Evolutionary conservation across 2,888 invertebrate genomes (phyloP).

Genomic region (Vandiemenella viatica): DNA sequence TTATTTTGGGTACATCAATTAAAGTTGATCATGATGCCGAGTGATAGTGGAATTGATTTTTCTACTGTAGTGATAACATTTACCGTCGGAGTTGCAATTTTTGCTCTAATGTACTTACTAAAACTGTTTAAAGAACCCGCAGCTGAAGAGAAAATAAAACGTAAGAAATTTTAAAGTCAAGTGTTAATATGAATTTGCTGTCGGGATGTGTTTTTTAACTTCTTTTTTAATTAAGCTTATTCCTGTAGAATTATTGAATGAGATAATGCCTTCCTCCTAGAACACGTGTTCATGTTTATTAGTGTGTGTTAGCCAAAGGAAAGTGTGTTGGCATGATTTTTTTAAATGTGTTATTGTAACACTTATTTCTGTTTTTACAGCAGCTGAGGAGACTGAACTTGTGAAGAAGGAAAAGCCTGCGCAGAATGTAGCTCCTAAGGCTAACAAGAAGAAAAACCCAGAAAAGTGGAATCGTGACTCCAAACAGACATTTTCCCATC

Average conservation of each 20-base stretch:
- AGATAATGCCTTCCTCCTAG: background rate
- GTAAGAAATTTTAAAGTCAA: constrained; percentile 12
- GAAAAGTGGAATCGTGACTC: constrained; percentile 21
- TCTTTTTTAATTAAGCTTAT: too few species aligned
- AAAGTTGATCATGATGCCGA: background rate
- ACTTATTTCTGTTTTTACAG: too few species aligned
- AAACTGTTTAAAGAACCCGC: constrained; percentile 14
- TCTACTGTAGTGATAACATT: constrained; percentile 15
- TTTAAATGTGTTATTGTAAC: too few species aligned
- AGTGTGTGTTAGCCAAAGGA: background rate
- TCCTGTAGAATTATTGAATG: too few species aligned
- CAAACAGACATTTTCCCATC: constrained; percentile 47
- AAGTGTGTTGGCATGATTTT: too few species aligned
- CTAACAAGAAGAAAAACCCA: constrained; percentile 32
- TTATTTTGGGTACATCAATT: background rate
- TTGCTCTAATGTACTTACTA: constrained; percentile 16
- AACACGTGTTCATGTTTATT: background rate
- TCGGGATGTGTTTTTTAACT: too few species aligned
- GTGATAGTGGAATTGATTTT: constrained; percentile 6
- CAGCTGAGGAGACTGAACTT: constrained; percentile 5
- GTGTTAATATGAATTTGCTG: too few species aligned
- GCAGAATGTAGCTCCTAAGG: constrained; percentile 25
- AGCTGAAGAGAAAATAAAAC: constrained; percentile 14
- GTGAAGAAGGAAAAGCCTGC: constrained; percentile 24
- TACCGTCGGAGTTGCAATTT: constrained; percentile 16